Base-by-base conservation (phyloP, 2,113 vertebrate genomes). In the Pogonocichla stellata region DNA sequence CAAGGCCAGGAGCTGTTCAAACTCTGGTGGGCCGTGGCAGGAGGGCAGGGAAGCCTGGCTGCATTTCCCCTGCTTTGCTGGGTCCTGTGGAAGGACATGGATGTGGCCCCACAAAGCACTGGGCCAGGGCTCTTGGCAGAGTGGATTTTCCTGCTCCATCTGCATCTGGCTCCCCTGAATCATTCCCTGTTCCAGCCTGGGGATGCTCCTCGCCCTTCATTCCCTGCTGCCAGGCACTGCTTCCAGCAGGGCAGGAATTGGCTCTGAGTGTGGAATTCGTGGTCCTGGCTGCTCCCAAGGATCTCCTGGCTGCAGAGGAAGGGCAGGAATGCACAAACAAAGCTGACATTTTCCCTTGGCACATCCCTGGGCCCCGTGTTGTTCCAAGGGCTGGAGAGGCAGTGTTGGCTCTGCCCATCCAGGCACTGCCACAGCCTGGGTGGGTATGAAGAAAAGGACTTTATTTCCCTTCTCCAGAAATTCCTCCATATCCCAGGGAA, bases 21-120 rank as follows among this genome's bases (percentile, higher is more conserved):
- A 19, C 26, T 6, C 14, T 0, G 3, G 23, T 2, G 12, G 14
- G 65, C 38, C 7, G 8, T 3, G 8, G 50, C 56, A 67, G 53
- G 22, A 72, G 31, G 69, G 47, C 64, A 28, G 28, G 45, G 50
- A 11, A n/a, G 45, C 43, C 82, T 22, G 23, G 23, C 64, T 66
- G 48, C 43, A 5, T 15, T 53, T 19, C 17, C 25, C 84, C 80
- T 56, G 28, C 16, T 61, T 34, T 70, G 31, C 2, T 51, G 81
- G 40, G 54, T 25, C 70, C 64, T 50, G 16, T 2, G 58, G 64
- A 38, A 84, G 77, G 15, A 54, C 65, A 54, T 0, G 56, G 26
- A 47, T 40, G 51, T 8, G 51, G n/a, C 34, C 34, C 14, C 42
- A 62, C 34, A 19, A 6, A 71, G 47, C n/a, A 8, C 0, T 17